These are phyloP conservation scores for Conchocele bisecta DNA, from an alignment of 2,888 invertebrate genomes.

Conservation along the genomic window DNA sequence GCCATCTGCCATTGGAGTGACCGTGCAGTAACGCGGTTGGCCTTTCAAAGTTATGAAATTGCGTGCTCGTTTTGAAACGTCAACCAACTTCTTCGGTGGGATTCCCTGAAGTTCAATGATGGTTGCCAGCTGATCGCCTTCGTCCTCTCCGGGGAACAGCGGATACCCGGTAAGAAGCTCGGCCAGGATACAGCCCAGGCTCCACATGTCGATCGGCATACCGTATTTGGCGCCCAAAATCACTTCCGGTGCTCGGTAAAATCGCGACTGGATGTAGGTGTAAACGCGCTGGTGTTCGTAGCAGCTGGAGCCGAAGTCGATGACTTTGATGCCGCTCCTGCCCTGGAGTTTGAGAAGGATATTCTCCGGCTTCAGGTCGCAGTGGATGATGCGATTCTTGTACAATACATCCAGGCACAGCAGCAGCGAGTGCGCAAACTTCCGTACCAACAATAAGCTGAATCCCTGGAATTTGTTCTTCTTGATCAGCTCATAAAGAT, in stretches of 20 bases:
- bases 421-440: constrained; percentile 98
- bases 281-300: constrained; percentile 99
- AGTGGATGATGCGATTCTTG: constrained; percentile 98
- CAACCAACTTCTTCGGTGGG: constrained; percentile 93
- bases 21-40: constrained; percentile 94
- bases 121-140: constrained; percentile 98
- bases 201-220: constrained; percentile 86
- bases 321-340: constrained; percentile 99
- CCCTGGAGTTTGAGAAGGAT: constrained; percentile 99
- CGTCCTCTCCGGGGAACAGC: constrained; percentile 98
- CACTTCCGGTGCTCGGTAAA: constrained; percentile 99
- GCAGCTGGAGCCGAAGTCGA: constrained; percentile 99
- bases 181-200: constrained; percentile 94
- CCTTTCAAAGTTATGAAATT: constrained; percentile 97
- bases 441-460: constrained; percentile 97
- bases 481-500: constrained; percentile 99
- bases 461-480: constrained; percentile 99
- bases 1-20: constrained; percentile 93
- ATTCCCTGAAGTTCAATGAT: constrained; percentile 97
- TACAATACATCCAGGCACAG: constrained; percentile 97
- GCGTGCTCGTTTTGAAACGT: constrained; percentile 95
- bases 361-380: constrained; percentile 99
- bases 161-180: constrained; percentile 98
- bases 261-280: constrained; percentile 99
- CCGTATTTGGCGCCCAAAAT: constrained; percentile 97